Evolutionary conservation across 2,888 invertebrate genomes (phyloP).

Genomic region (Drosophila siamana): DNA sequence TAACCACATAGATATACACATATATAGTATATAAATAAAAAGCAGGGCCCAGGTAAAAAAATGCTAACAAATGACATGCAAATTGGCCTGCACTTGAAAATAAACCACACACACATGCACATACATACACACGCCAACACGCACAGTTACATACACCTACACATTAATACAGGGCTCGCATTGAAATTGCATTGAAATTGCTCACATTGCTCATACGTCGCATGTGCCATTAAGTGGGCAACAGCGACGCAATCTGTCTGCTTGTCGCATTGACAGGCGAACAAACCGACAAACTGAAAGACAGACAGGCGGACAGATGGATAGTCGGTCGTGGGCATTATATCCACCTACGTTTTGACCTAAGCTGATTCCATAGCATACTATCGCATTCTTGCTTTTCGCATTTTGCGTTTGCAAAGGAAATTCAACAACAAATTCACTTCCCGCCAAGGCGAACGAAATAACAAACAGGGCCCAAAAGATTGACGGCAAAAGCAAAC

Average conservation of each 20-base stretch:
- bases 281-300: constrained; percentile 30
- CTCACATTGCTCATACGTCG: constrained; percentile 76
- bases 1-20: constrained; percentile 24
- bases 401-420: constrained; percentile 47
- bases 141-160: constrained; percentile 15
- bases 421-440: constrained; percentile 67
- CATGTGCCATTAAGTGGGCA: constrained; percentile 68
- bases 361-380: constrained; percentile 34
- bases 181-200: constrained; percentile 54
- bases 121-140: constrained; percentile 19
- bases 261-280: constrained; percentile 37
- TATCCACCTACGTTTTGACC: constrained; percentile 48
- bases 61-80: constrained; percentile 44
- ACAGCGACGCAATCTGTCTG: constrained; percentile 48
- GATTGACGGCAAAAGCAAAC: constrained; percentile 68
- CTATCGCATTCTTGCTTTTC: constrained; percentile 15
- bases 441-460: constrained; percentile 69
- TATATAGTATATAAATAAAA: constrained; percentile 13
- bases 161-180: constrained; percentile 15
- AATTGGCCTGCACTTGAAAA: constrained; percentile 78
- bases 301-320: constrained; percentile 27
- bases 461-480: constrained; percentile 43
- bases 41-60: constrained; percentile 62
- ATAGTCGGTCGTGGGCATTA: constrained; percentile 27
- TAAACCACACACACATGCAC: constrained; percentile 28